Evolutionary conservation across 2,888 invertebrate species (phyloP).

Genomic region (Drosophila cognata): DNA sequence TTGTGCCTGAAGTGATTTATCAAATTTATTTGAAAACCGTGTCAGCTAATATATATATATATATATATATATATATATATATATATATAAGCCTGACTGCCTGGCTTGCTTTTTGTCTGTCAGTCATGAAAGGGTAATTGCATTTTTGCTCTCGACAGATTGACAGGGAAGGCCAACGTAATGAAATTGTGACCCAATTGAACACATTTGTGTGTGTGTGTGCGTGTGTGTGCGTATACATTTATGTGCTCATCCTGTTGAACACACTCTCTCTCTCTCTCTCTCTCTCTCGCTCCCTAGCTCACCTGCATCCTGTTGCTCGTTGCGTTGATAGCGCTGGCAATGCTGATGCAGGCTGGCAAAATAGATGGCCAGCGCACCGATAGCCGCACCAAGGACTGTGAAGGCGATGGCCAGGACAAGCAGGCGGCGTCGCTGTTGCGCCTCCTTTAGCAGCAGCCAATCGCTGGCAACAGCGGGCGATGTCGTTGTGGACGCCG

Average conservation of each 20-base stretch:
- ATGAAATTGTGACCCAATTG: slow-evolving; percentile 1
- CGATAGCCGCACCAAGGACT: slow-evolving; percentile 84
- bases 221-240: neutral
- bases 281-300: neutral
- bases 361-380: slow-evolving; percentile 84
- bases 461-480: slow-evolving; percentile 68
- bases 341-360: slow-evolving; percentile 76
- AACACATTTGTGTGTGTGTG: neutral
- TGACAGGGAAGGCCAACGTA: slow-evolving; percentile 23
- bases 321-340: slow-evolving; percentile 49
- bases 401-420: slow-evolving; percentile 84
- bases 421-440: slow-evolving; percentile 87
- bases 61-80: neutral
- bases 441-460: slow-evolving; percentile 88
- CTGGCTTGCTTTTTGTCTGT: neutral
- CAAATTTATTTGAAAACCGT: neutral
- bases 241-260: neutral
- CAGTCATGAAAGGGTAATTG: slow-evolving; percentile 1
- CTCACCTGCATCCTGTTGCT: slow-evolving; percentile 56
- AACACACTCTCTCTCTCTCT: neutral
- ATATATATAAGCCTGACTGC: neutral
- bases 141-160: neutral
- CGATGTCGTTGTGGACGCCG: slow-evolving; percentile 11
- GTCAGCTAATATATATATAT: neutral
- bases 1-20: neutral